phyloP scores from a whole-genome alignment of 2,888 invertebrate genomes.

The Drosophila siamana region DNA sequence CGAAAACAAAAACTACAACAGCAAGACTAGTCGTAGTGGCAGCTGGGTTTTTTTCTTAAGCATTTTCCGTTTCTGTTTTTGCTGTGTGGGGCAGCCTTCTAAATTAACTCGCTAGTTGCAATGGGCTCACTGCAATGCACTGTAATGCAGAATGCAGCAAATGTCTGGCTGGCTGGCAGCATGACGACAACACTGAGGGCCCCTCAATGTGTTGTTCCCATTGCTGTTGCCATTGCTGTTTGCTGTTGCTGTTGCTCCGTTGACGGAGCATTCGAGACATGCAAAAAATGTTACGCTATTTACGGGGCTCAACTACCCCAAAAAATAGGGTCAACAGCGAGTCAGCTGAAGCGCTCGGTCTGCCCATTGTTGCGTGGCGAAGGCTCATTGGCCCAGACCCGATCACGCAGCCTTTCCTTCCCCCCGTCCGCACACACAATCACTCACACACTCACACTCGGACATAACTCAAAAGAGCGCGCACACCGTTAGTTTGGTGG shows the following conservation, averaged over 20 bases:
- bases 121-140: slow-evolving; percentile 52
- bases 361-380: slow-evolving; percentile 76
- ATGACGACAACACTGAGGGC: slow-evolving; percentile 76
- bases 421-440: no score
- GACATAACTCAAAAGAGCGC: slow-evolving; percentile 82
- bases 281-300: slow-evolving; percentile 80
- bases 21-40: slow-evolving; percentile 63
- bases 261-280: slow-evolving; percentile 57
- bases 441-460: slow-evolving; percentile 14
- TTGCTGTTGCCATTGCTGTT: neutral
- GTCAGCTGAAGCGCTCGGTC: slow-evolving; percentile 15
- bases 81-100: slow-evolving; percentile 59
- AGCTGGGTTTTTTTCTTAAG: slow-evolving; percentile 61
- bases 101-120: slow-evolving; percentile 80
- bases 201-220: slow-evolving; percentile 8
- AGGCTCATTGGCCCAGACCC: slow-evolving; percentile 74
- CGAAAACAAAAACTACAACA: slow-evolving; percentile 30
- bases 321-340: slow-evolving; percentile 57
- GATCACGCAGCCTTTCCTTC: slow-evolving; percentile 1
- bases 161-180: slow-evolving; percentile 68
- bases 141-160: slow-evolving; percentile 61
- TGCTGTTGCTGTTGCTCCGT: no score
- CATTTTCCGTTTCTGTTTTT: slow-evolving; percentile 31
- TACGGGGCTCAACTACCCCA: slow-evolving; percentile 69
- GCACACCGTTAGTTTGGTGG: slow-evolving; percentile 78